Percentiles rank a stretch among this genome's conserved stretches.
These are phyloP conservation scores for Trigoniulus corallinus DNA, from an alignment of 1,140 invertebrate genomes.

Conservation along the genomic window DNA sequence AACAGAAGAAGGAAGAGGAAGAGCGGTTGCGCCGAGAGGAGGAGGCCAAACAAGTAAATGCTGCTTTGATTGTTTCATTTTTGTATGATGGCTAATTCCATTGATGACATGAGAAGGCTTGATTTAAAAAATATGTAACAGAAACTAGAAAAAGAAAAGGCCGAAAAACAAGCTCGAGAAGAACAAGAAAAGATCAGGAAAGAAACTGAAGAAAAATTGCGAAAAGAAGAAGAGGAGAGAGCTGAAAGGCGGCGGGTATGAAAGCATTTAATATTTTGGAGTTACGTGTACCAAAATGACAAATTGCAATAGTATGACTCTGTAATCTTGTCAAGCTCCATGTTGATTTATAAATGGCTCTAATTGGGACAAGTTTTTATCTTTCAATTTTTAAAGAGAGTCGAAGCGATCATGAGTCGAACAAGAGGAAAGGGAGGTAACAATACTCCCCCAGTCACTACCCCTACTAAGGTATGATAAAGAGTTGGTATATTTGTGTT, in stretches of 20 bases:
- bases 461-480: constrained; percentile 27
- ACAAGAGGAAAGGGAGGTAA: constrained; percentile 41
- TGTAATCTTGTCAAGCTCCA: no score
- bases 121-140: no score
- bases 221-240: constrained; percentile 61
- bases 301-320: background rate
- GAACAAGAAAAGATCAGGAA: constrained; percentile 31
- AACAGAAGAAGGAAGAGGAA: constrained; percentile 19
- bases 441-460: constrained; percentile 29
- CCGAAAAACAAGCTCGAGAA: constrained; percentile 20
- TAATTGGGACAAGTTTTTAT: no score
- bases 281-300: background rate
- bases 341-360: no score
- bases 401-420: constrained; percentile 66
- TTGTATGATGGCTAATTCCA: constrained; percentile 2
- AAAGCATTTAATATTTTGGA: background rate
- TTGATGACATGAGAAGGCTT: no score
- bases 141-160: constrained; percentile 25
- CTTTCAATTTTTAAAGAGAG: no score
- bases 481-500: background rate
- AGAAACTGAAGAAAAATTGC: constrained; percentile 52
- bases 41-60: constrained; percentile 11
- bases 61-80: background rate
- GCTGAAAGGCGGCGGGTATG: constrained; percentile 44
- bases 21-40: constrained; percentile 18